Conservation (phyloP, 1,140 invertebrate species). For the Heliconius melpomene region DNA sequence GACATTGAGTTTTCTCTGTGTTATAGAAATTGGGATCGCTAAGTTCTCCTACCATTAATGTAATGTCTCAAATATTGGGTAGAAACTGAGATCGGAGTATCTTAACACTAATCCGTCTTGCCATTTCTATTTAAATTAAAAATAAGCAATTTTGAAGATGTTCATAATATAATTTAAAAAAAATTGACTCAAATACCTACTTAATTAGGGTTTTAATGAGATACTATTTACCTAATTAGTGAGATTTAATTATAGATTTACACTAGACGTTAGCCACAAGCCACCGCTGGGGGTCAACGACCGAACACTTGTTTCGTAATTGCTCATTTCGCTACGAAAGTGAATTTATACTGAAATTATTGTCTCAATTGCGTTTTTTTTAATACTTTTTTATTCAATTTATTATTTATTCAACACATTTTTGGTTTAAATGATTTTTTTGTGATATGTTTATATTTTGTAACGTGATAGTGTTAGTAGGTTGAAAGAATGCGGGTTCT, state of each 20-base stretch:
- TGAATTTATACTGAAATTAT: constrained; percentile 33
- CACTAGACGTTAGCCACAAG: background rate
- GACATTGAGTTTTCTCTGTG: too few relatives aligned
- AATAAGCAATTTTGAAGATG: background rate
- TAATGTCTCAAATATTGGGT: too few relatives aligned
- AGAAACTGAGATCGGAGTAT: too few relatives aligned
- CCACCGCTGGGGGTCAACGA: constrained; percentile 41
- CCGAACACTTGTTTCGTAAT: constrained; percentile 39
- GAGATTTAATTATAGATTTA: constrained; percentile 41
- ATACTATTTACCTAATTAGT: constrained; percentile 28
- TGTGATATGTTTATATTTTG: background rate
- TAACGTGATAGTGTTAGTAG: background rate
- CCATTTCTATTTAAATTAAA: too few relatives aligned
- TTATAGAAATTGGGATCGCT: too few relatives aligned
- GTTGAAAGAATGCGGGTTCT: background rate
- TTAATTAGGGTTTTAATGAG: background rate
- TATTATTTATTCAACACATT: background rate
- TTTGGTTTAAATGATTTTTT: background rate
- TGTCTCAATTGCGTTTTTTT: background rate
- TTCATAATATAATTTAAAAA: background rate
- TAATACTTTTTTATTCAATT: background rate
- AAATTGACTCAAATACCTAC: background rate
- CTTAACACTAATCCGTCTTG: too few relatives aligned
- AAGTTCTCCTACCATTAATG: too few relatives aligned
- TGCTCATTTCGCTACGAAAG: constrained; percentile 43